Percentiles rank a stretch among this genome's conserved stretches.
phyloP scores from a whole-genome alignment of 1,140 invertebrate genomes.

The Harlomillsia oculata region DNA sequence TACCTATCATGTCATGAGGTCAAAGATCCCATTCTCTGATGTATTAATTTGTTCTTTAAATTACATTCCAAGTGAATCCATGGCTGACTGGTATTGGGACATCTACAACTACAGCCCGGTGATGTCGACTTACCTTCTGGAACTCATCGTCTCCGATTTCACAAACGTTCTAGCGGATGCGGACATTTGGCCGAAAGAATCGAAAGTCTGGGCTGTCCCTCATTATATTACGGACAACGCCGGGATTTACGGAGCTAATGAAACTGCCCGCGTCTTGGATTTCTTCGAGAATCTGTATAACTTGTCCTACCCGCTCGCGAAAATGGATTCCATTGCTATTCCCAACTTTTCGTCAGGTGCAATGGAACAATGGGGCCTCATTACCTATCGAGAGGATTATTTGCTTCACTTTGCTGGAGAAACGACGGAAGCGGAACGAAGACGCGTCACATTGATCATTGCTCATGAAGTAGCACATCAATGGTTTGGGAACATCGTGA shows the following conservation, averaged over 20 bases:
- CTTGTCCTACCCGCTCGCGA: not conserved
- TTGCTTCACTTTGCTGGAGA: constrained; percentile 5
- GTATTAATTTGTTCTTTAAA: not conserved
- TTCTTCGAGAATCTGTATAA: constrained; percentile 5
- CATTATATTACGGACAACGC: not conserved
- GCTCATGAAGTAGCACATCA: constrained; percentile 13
- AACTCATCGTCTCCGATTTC: constrained; percentile 14
- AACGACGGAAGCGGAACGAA: not conserved
- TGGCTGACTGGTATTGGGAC: constrained; percentile 16
- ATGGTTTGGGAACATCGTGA: constrained; percentile 15
- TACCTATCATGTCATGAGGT: not conserved
- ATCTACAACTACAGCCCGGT: constrained; percentile 8
- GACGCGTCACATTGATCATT: not conserved
- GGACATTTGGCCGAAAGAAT: not conserved
- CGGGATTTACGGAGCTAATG: not conserved
- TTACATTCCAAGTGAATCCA: not conserved
- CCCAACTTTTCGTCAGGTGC: not conserved
- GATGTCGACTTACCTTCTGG: constrained; percentile 18
- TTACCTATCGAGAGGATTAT: constrained; percentile 1
- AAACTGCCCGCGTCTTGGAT: not conserved
- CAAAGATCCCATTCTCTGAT: not conserved
- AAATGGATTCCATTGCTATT: constrained; percentile 11
- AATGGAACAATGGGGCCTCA: no score
- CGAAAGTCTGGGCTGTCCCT: not conserved
- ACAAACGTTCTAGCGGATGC: not conserved